A percentile compares a stretch with the other conserved stretches of the same genome.
phyloP scores from a whole-genome alignment of 1,140 invertebrate genomes.

The Hesperophylax magnus region DNA sequence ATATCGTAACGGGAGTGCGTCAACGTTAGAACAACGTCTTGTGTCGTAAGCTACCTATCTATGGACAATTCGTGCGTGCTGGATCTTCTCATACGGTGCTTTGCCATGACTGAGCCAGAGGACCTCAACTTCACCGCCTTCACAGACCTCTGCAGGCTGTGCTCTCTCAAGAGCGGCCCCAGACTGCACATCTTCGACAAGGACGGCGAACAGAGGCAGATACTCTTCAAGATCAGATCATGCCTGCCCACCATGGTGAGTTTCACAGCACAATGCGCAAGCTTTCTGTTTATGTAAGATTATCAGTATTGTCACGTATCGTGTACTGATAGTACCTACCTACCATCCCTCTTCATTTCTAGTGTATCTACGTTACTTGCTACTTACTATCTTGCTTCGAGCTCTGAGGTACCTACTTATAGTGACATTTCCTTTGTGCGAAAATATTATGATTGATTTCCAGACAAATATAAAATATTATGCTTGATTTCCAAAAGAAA shows the following conservation, averaged over 20 bases:
- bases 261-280: constrained; percentile 46
- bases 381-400: no score
- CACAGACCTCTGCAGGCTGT: constrained; percentile 78
- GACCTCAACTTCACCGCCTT: constrained; percentile 77
- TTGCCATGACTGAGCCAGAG: constrained; percentile 76
- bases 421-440: no score
- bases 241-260: constrained; percentile 77
- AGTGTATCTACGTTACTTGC: no score
- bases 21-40: background rate
- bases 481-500: no score
- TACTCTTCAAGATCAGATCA: constrained; percentile 78
- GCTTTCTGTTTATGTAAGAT: constrained; percentile 11
- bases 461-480: no score
- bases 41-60: constrained; percentile 42
- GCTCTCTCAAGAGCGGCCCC: constrained; percentile 76
- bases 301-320: no score
- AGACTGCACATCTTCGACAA: constrained; percentile 79
- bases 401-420: no score
- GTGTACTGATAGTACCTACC: no score
- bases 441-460: no score
- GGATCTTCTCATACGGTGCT: constrained; percentile 72
- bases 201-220: constrained; percentile 77
- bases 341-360: no score
- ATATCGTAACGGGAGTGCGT: background rate
- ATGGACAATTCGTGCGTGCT: constrained; percentile 72